Base-by-base conservation (phyloP, 2,888 invertebrate genomes). In the Nebria salina region DNA sequence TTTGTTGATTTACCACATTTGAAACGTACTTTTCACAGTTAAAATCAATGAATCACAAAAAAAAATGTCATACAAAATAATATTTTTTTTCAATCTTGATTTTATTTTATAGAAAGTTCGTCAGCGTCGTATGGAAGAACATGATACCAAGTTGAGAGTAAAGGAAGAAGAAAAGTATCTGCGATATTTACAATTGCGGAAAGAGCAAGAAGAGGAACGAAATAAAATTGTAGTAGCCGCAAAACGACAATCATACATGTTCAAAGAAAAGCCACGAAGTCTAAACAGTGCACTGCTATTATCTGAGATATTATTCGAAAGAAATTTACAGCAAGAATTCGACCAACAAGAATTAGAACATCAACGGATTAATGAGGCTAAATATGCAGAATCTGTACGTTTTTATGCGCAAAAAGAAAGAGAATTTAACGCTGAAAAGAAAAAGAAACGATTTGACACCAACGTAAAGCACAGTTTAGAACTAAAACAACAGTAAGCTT, bases 241-340 rank as follows among this genome's bases (percentile, higher is more conserved):
- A 15, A 85, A 84, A 34, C 86, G 84, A 83, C 83, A 84, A 42
- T 85, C 87, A 80, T 86, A 86, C 82, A 85, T 85, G 83, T 84
- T 84, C 1, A 85, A 85, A 64, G 87, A 86, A 65, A 84, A 86
- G 81, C 86, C 88, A 11, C 86, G 85, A 82, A 84, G 85, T 64
- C 75, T 89, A 7, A 87, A 86, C 5, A 86, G 86, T 43, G 88
- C 88, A 5, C 84, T 87, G 15, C 77, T 87, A 13, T 80, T 85
- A 15, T 85, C 87, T 11, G 87, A 88, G 84, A 85, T 86, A 5
- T 75, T 87, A 7, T 85, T 85, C 81, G 88, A 88, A 84, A 84
- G 88, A 65, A 85, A 86, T 34, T 86, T 86, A 77, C 88, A 89
- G 83, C 83, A 85, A 13, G 87, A 88, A 82, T 86, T 88, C 20